phyloP scores from a whole-genome alignment of 2,113 vertebrate genomes.

The Hypocryptadius cinnamomeus region DNA sequence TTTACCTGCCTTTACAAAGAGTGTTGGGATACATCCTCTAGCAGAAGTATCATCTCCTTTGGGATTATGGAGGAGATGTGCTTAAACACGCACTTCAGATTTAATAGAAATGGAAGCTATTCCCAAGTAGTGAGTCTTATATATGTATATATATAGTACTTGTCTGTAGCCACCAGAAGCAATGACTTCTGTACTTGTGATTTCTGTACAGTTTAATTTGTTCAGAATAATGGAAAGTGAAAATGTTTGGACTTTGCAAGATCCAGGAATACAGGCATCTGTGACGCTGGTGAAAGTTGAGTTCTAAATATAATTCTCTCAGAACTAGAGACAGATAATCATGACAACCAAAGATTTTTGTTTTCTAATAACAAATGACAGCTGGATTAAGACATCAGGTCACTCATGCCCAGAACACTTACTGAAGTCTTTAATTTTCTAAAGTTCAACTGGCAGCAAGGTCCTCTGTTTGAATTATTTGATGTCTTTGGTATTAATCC shows the following conservation, averaged over 20 bases:
- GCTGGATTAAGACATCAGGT: not conserved
- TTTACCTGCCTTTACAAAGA: not conserved
- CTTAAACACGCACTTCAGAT: not conserved
- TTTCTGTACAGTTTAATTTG: not conserved
- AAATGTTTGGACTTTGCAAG: not conserved
- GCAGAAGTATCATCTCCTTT: not conserved
- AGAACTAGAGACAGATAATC: not conserved
- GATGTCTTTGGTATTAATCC: not conserved
- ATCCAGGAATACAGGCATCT: not conserved
- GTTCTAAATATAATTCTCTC: not conserved
- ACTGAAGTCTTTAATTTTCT: not conserved
- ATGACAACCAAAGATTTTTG: not conserved
- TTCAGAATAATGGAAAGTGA: not conserved
- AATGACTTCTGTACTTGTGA: not conserved
- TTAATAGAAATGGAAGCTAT: not conserved
- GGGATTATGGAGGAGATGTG: not conserved
- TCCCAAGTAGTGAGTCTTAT: not conserved
- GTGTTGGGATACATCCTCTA: not conserved
- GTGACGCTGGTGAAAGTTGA: not conserved
- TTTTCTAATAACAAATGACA: constrained; percentile 8
- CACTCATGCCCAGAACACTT: not conserved
- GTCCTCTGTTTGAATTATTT: not conserved
- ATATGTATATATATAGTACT: not conserved
- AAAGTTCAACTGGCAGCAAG: constrained; percentile 8
- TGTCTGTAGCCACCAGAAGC: not conserved